Base-by-base conservation (phyloP, 2,113 vertebrate genomes). In the Saimiri boliviensis region DNA sequence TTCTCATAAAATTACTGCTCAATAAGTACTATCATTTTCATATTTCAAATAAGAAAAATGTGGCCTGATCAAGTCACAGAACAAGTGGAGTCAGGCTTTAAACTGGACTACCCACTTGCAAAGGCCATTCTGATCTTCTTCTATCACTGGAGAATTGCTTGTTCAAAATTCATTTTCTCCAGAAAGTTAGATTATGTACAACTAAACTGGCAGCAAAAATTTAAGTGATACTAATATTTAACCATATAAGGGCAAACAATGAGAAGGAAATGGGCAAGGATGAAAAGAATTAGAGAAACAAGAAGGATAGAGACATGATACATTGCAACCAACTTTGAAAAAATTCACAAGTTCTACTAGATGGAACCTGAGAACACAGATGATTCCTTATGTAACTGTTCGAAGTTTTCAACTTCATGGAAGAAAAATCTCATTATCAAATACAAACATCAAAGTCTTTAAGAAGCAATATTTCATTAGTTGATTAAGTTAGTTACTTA, bases 201-300 rank as follows among this genome's bases (percentile, higher is more conserved):
- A 79, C 66, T 58, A 94, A 85, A 90, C 0, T 58, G n/a, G 71
- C 66, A 94, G 23, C 58, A 93, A 93, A 83, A 76, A n/a, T 87
- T 89, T 80, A 87, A 96, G 79, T 56, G 76, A 87, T 85, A 56
- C 40, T 60, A 91, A 87, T 71, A 84, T 84, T 96, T 91, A 96
- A 91, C 14, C 32, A 93, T 32, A 76, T 74, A 37, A 89, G 95
- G 71, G 1, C 17, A 90, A 89, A 94, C 68, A 90, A 66, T 2
- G 16, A 77, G 23, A 94, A 94, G 58, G 40, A 92, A 95, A 88
- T 14, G 20, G 20, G 17, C 35, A 86, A 93, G 89, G 63, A 37
- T 85, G 19, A 93, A 96, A 94, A 90, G 74, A 9, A 60, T 0
- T 96, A 27, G 71, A 35, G 32, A 81, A 94, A 81, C 27, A 84